phyloP scores from a whole-genome alignment of 1,140 invertebrate species.

The Polypedilum pembai region DNA sequence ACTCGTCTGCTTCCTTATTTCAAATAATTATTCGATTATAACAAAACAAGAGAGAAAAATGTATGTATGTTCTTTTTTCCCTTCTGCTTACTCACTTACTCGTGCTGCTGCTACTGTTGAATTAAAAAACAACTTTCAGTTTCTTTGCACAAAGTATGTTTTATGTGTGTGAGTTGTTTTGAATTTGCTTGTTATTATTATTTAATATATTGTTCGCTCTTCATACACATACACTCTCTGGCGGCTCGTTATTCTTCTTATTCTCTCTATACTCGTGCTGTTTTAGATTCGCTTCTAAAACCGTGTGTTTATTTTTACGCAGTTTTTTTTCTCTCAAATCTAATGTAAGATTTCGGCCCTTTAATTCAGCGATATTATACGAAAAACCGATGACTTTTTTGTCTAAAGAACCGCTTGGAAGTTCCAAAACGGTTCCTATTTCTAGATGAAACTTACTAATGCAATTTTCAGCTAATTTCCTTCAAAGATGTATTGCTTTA shows the following conservation, averaged over 20 bases:
- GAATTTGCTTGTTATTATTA: not conserved
- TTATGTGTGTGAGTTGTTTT: constrained; percentile 8
- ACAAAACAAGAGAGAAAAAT: not conserved
- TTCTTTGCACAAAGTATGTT: not conserved
- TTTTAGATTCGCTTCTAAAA: not conserved
- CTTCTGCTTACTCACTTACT: not conserved
- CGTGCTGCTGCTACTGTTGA: not conserved
- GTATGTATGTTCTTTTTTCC: not conserved
- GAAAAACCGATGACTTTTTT: not conserved
- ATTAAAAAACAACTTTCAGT: not conserved
- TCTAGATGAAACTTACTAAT: not conserved
- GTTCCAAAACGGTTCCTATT: not conserved
- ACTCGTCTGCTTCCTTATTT: not conserved
- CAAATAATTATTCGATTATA: not conserved
- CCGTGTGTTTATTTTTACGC: constrained; percentile 11
- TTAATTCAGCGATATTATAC: not conserved
- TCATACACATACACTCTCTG: not conserved
- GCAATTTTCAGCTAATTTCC: not conserved
- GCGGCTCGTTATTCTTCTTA: not conserved
- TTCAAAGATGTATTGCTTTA: not conserved
- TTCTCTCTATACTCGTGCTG: not conserved
- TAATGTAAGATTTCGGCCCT: not conserved
- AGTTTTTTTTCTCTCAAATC: not conserved
- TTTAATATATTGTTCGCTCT: not conserved
- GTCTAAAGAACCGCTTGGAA: not conserved